These are phyloP conservation scores for Xestia c-nigrum DNA, from an alignment of 2,888 invertebrate species.

Conservation along the genomic window DNA sequence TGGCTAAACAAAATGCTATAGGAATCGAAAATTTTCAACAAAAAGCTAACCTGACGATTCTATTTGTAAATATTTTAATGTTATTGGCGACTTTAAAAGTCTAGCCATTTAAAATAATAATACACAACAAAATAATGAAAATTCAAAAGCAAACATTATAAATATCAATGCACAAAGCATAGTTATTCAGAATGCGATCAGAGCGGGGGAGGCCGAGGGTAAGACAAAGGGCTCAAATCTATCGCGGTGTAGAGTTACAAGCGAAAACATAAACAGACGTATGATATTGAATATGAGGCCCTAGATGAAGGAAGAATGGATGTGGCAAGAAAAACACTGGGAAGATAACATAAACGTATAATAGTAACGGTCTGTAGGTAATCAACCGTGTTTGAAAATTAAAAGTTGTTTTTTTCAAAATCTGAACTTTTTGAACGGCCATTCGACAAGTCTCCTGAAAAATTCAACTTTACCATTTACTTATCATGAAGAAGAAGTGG, in stretches of 20 bases:
- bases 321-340: conserved; percentile 20
- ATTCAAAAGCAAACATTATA: conserved; percentile 49
- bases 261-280: conserved; percentile 68
- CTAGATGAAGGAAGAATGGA: conserved; percentile 43
- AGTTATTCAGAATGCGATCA: conserved; percentile 46
- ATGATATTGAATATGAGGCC: conserved; percentile 68
- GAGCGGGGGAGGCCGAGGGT: conserved; percentile 43
- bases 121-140: conserved; percentile 19
- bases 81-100: not conserved
- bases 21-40: not conserved
- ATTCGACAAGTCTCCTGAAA: not conserved
- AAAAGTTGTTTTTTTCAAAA: not conserved
- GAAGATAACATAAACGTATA: not conserved
- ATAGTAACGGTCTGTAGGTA: not conserved
- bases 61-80: not conserved
- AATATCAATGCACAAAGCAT: conserved; percentile 46
- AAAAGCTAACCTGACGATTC: too few relatives aligned
- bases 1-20: not conserved
- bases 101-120: conserved; percentile 11
- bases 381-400: not conserved
- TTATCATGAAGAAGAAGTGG: not conserved
- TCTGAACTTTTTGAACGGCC: not conserved
- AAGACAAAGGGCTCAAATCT: conserved; percentile 69
- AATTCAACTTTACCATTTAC: not conserved
- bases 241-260: conserved; percentile 75